Percentiles rank a stretch among this genome's conserved stretches.
These are phyloP conservation scores for Ophion costatus DNA, from an alignment of 2,888 invertebrate genomes.

Conservation along the genomic window DNA sequence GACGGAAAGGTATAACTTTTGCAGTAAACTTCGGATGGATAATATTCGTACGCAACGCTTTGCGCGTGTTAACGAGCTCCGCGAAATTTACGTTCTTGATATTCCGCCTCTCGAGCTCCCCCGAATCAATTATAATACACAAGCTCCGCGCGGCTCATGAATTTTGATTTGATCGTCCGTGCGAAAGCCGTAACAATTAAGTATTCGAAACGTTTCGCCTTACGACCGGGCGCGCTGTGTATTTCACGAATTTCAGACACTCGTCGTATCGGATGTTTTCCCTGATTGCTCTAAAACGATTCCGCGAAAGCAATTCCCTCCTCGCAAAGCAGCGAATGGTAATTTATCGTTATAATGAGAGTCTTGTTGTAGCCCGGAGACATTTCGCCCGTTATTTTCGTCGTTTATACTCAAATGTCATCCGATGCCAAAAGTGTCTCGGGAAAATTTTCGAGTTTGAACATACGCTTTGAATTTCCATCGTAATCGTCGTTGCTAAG, in stretches of 20 bases:
- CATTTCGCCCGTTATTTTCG: conserved; percentile 26
- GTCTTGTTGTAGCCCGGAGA: conserved; percentile 8
- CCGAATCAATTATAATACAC: conserved; percentile 26
- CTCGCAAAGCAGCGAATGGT: conserved; percentile 32
- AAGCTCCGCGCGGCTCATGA: conserved; percentile 17
- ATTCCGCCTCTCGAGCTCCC: conserved; percentile 4
- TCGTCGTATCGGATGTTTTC: conserved; percentile 41
- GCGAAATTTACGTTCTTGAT: conserved; percentile 12
- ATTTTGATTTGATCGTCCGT: conserved; percentile 36
- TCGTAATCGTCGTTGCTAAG: conserved; percentile 6
- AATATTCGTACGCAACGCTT: conserved; percentile 9
- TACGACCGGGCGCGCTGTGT: neutral
- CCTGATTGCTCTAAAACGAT: conserved; percentile 55
- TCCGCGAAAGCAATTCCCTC: conserved; percentile 39
- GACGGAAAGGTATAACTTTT: neutral
- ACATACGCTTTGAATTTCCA: neutral
- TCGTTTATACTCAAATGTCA: conserved; percentile 52
- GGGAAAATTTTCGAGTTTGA: conserved; percentile 28
- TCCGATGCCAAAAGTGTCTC: conserved; percentile 23
- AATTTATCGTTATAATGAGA: conserved; percentile 53
- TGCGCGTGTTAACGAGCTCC: neutral
- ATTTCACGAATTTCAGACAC: conserved; percentile 37
- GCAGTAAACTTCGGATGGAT: neutral
- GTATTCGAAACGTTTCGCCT: conserved; percentile 31
- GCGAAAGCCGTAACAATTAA: conserved; percentile 13